Conservation (phyloP, 2,797 vertebrate species). For the Diglossa cyanea region DNA sequence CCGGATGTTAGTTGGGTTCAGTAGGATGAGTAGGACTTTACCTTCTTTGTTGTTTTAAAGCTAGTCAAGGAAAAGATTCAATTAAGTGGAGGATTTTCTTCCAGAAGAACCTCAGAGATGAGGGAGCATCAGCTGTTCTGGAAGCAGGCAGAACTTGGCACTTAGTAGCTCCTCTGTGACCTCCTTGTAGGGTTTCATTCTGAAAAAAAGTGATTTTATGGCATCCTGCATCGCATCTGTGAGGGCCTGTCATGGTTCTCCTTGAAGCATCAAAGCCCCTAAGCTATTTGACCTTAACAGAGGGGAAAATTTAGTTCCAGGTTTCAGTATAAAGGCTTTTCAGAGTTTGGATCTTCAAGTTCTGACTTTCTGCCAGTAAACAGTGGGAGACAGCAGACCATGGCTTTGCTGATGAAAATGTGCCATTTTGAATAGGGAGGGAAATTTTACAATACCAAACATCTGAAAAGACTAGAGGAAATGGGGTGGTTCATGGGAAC, state of each 20-base stretch:
- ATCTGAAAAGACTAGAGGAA: not conserved
- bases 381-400: not conserved
- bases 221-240: not conserved
- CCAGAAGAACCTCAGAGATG: not conserved
- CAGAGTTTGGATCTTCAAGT: not conserved
- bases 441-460: not conserved
- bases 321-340: not conserved
- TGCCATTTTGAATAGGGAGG: not conserved
- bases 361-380: not conserved
- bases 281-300: not conserved
- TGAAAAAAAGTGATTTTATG: not conserved
- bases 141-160: not conserved
- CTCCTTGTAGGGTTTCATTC: not conserved
- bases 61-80: not conserved
- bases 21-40: not conserved
- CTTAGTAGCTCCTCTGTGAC: not conserved
- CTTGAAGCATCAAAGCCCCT: not conserved
- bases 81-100: not conserved
- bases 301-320: not conserved
- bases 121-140: not conserved
- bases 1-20: not conserved
- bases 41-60: not conserved
- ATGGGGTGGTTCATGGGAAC: not conserved
- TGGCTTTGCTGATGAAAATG: not conserved
- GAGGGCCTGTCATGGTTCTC: fast-evolving